Percentiles rank a stretch among this genome's conserved stretches.
These are phyloP conservation scores for Carposina sasakii DNA, from an alignment of 1,140 invertebrate species.

Conservation along the genomic window DNA sequence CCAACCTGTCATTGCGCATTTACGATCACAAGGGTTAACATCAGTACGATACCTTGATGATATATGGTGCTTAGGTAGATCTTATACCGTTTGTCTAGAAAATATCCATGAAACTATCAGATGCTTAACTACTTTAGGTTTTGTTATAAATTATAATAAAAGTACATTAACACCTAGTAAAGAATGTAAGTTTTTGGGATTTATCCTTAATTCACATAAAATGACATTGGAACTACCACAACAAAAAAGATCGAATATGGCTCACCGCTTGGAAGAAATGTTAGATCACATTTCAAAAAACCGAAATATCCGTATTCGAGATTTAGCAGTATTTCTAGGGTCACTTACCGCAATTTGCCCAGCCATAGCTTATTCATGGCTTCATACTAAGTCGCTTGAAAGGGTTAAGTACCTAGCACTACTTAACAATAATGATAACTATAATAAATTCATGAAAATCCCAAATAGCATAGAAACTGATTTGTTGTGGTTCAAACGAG, in stretches of 20 bases:
- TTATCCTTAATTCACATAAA: background rate
- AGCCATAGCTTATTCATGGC: constrained; percentile 5
- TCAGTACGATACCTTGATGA: constrained; percentile 13
- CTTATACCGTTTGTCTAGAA: constrained; percentile 2
- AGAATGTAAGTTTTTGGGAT: constrained; percentile 1
- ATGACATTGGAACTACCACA: constrained; percentile 8
- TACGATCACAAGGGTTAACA: constrained; percentile 2
- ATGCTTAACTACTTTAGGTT: constrained; percentile 8
- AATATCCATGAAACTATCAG: constrained; percentile 8
- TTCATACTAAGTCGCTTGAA: constrained; percentile 5
- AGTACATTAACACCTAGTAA: background rate
- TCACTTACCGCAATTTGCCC: constrained; percentile 5
- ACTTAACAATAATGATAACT: constrained; percentile 2
- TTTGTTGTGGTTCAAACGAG: constrained; percentile 14
- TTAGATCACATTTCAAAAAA: background rate
- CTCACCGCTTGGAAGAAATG: too few relatives aligned
- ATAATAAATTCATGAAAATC: constrained; percentile 4
- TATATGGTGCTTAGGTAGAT: constrained; percentile 10
- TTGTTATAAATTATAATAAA: constrained; percentile 15
- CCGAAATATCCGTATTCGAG: background rate
- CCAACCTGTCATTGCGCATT: constrained; percentile 2
- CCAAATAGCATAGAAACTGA: constrained; percentile 2
- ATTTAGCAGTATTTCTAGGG: constrained; percentile 3
- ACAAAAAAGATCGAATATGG: background rate
- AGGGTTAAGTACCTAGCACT: constrained; percentile 5